phyloP scores from a whole-genome alignment of 2,113 vertebrate genomes.

The Dicentrarchus labrax region DNA sequence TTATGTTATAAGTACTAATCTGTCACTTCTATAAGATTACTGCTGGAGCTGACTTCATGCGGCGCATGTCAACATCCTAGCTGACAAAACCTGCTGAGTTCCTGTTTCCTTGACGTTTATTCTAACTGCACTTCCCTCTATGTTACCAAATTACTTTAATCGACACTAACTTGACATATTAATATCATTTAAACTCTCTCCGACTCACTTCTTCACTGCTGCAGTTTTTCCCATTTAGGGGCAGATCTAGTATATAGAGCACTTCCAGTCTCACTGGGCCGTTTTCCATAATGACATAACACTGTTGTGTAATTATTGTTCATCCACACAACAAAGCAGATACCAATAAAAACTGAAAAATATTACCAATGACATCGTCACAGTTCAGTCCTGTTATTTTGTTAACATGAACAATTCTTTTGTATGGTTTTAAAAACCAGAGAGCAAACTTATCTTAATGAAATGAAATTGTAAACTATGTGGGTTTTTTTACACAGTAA shows the following conservation, averaged over 20 bases:
- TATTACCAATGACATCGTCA: conserved; percentile 17
- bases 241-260: conserved; percentile 44
- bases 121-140: conserved; percentile 49
- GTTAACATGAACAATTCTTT: not conserved
- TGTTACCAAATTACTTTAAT: conserved; percentile 60
- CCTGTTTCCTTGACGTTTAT: conserved; percentile 55
- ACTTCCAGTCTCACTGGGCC: conserved; percentile 48
- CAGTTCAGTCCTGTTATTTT: conserved; percentile 30
- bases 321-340: conserved; percentile 63
- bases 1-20: conserved; percentile 56
- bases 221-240: conserved; percentile 24
- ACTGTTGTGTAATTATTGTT: conserved; percentile 64
- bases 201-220: conserved; percentile 12
- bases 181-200: conserved; percentile 59
- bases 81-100: conserved; percentile 68
- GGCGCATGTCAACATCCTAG: conserved; percentile 52
- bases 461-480: not conserved
- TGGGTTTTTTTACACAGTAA: not conserved
- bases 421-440: not conserved
- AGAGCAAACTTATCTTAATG: not conserved
- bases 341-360: conserved; percentile 21
- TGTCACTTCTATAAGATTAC: conserved; percentile 67
- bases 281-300: conserved; percentile 57
- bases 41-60: conserved; percentile 40
- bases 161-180: conserved; percentile 60